Conservation (phyloP, 2,113 vertebrate species). For the Rhizomys pruinosus region DNA sequence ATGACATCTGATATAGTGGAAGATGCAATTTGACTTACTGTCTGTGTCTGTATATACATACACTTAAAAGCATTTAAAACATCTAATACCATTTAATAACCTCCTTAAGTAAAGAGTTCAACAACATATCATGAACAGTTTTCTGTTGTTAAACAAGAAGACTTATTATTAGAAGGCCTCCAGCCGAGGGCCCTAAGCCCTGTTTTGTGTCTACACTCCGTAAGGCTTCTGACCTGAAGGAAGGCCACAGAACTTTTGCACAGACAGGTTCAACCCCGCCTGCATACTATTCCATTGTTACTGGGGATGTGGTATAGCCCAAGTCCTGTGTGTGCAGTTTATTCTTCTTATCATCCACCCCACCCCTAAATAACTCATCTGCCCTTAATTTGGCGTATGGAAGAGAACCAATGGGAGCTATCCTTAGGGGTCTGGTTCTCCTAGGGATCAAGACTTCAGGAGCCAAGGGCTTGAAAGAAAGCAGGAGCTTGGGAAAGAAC, state of each 20-base stretch:
- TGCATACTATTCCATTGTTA: not conserved
- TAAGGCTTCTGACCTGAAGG: not conserved
- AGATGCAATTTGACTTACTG: not conserved
- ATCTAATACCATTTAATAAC: constrained; percentile 34
- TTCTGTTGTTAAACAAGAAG: constrained; percentile 54
- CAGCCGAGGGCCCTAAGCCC: not conserved
- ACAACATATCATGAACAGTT: not conserved
- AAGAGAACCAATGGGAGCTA: not conserved
- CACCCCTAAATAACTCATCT: not conserved
- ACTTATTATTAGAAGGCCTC: constrained; percentile 41
- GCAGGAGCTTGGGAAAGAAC: not conserved
- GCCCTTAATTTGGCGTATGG: not conserved
- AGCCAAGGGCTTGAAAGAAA: not conserved
- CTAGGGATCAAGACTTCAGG: not conserved
- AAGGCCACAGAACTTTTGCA: not conserved
- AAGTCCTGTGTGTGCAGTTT: not conserved
- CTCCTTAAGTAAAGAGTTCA: not conserved
- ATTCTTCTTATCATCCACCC: not conserved
- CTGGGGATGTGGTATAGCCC: too few relatives aligned
- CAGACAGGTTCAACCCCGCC: not conserved
- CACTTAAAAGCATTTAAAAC: constrained; percentile 23
- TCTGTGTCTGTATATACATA: not conserved
- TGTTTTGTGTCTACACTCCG: not conserved
- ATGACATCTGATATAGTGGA: not conserved
- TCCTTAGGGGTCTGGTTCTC: not conserved